phyloP scores from a whole-genome alignment of 1,140 invertebrate genomes.

The Dreissena rostriformis region DNA sequence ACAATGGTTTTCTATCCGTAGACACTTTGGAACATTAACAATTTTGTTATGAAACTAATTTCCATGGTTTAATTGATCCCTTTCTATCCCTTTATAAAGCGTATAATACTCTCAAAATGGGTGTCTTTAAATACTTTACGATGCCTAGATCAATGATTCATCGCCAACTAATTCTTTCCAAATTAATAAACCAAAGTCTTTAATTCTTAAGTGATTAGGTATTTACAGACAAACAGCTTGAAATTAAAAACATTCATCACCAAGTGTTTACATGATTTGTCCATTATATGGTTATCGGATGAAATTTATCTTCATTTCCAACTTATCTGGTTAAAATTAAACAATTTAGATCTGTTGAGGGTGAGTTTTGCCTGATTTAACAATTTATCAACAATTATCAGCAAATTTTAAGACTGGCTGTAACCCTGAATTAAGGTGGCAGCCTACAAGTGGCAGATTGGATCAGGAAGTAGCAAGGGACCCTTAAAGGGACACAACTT shows the following conservation, averaged over 20 bases:
- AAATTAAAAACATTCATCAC: conserved; percentile 63
- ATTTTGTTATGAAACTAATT: no score
- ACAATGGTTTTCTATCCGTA: no score
- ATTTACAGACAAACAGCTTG: conserved; percentile 53
- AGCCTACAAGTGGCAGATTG: no score
- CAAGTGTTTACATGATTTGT: conserved; percentile 50
- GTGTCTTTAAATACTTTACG: neutral
- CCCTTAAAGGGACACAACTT: no score
- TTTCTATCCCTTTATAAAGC: neutral
- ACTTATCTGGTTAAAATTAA: conserved; percentile 61
- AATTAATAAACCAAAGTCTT: conserved; percentile 58
- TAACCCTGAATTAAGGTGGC: conserved; percentile 13
- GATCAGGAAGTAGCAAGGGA: no score
- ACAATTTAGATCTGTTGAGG: conserved; percentile 60
- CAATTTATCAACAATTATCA: conserved; percentile 62
- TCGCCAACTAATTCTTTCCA: conserved; percentile 27
- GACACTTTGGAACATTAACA: no score
- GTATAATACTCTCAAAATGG: neutral
- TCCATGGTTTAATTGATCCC: no score
- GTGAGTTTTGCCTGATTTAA: conserved; percentile 55
- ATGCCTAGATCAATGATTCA: neutral
- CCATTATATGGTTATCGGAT: conserved; percentile 55
- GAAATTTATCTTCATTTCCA: conserved; percentile 61
- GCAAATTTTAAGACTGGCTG: conserved; percentile 38
- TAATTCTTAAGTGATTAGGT: conserved; percentile 47